Evolutionary conservation across 37 sponge, comb jelly and placozoan species (phyloP).

Genomic region (Oopsacas minuta): DNA sequence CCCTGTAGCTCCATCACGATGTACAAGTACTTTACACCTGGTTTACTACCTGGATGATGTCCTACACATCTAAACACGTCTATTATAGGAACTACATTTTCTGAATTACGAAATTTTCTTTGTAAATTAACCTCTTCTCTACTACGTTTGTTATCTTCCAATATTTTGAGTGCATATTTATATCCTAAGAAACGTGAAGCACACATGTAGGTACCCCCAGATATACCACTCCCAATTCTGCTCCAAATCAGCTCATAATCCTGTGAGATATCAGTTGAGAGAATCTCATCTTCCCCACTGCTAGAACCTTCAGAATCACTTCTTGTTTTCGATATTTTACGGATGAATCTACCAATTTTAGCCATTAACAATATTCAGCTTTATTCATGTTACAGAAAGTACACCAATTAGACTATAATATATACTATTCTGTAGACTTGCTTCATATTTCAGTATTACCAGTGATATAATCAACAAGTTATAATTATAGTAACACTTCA

Average conservation of each 20-base stretch:
- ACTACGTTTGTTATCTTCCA: not conserved
- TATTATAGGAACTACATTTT: not conserved
- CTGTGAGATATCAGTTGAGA: not conserved
- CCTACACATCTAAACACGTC: not conserved
- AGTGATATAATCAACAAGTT: too few relatives aligned
- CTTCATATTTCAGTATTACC: too few relatives aligned
- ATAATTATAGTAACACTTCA: too few relatives aligned
- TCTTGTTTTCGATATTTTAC: not conserved
- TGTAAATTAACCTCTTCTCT: not conserved
- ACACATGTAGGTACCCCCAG: not conserved
- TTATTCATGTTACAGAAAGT: too few relatives aligned
- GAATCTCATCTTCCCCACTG: not conserved
- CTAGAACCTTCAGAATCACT: not conserved
- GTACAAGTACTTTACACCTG: not conserved
- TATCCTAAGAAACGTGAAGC: not conserved
- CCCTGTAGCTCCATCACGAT: not conserved
- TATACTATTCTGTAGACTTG: too few relatives aligned
- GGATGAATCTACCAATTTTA: not conserved
- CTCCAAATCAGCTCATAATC: slow-evolving; percentile 14
- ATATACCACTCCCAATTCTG: slow-evolving; percentile 1
- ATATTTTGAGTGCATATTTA: not conserved
- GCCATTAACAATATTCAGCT: too few relatives aligned
- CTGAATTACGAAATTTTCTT: not conserved
- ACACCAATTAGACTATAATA: too few relatives aligned
- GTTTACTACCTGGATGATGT: not conserved